Conservation (phyloP, 2,797 vertebrate genomes). For the Otolemur crassicaudatus region DNA sequence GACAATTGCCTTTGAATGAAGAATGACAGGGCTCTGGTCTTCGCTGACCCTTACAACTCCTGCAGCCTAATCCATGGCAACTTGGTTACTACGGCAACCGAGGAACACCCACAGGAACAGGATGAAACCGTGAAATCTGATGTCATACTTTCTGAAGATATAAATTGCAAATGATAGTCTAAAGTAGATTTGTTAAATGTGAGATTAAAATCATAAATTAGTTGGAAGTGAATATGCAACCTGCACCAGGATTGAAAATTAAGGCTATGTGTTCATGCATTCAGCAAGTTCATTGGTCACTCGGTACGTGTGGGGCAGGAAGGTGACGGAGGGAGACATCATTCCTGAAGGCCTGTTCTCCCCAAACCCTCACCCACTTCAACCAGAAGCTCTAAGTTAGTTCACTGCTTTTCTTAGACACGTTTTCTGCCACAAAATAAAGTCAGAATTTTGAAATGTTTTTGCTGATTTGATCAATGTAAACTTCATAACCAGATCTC, state of each 20-base stretch:
- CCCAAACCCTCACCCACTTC: too few relatives aligned
- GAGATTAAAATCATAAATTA: conserved; percentile 77
- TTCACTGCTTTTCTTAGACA: not conserved
- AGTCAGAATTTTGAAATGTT: not conserved
- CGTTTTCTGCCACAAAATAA: not conserved
- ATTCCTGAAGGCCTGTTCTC: not conserved
- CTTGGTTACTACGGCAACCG: conserved; percentile 92
- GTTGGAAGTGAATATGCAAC: not conserved
- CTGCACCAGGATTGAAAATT: not conserved
- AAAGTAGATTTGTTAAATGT: conserved; percentile 81
- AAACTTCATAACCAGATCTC: not conserved
- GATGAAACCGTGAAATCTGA: conserved; percentile 88
- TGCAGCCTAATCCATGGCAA: conserved; percentile 91
- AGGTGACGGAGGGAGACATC: not conserved
- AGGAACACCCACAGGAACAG: conserved; percentile 83
- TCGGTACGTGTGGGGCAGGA: not conserved
- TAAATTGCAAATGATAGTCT: conserved; percentile 86
- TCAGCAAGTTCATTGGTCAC: not conserved
- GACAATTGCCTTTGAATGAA: conserved; percentile 95
- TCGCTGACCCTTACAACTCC: conserved; percentile 89
- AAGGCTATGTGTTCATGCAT: not conserved
- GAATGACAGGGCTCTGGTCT: conserved; percentile 94
- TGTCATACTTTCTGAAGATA: conserved; percentile 88
- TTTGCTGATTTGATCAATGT: not conserved
- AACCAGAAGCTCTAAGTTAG: not conserved